phyloP scores from a whole-genome alignment of 1,140 invertebrate species.

The Trachymyrmex septentrionalis region DNA sequence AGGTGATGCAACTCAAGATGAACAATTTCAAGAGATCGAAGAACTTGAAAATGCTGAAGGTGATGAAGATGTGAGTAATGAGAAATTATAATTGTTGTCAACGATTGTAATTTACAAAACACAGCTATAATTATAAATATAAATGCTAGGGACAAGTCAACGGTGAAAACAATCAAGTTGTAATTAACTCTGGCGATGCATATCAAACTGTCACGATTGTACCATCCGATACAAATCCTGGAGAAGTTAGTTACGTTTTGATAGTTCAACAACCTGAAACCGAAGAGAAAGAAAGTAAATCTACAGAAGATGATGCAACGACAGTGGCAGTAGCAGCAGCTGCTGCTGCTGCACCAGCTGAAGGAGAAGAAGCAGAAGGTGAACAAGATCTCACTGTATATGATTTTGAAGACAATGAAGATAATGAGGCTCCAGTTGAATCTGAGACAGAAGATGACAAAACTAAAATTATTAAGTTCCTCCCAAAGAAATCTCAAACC shows the following conservation, averaged over 20 bases:
- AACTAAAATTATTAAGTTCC: constrained; percentile 89
- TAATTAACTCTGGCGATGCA: constrained; percentile 88
- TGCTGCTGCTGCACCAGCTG: constrained; percentile 85
- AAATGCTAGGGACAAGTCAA: constrained; percentile 77
- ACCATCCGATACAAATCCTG: constrained; percentile 92
- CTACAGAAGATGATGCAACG: constrained; percentile 87
- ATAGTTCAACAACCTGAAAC: constrained; percentile 93
- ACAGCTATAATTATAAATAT: neutral
- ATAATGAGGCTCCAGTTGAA: constrained; percentile 87
- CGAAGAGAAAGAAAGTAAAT: constrained; percentile 86
- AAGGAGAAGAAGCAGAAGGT: constrained; percentile 88
- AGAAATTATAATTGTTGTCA: neutral
- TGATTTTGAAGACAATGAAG: constrained; percentile 89
- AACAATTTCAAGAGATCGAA: constrained; percentile 85
- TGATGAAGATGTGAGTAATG: constrained; percentile 80
- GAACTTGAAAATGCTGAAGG: constrained; percentile 86
- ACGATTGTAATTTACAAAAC: neutral
- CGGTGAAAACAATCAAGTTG: constrained; percentile 84
- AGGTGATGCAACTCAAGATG: constrained; percentile 81
- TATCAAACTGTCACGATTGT: constrained; percentile 96
- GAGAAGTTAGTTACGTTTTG: constrained; percentile 95
- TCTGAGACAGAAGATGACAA: constrained; percentile 91
- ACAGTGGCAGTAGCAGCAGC: constrained; percentile 82
- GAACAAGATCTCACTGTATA: constrained; percentile 90
- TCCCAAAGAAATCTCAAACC: constrained; percentile 91